Evolutionary conservation across 2,888 invertebrate genomes (phyloP).

Genomic region (Leptinotarsa juncta): DNA sequence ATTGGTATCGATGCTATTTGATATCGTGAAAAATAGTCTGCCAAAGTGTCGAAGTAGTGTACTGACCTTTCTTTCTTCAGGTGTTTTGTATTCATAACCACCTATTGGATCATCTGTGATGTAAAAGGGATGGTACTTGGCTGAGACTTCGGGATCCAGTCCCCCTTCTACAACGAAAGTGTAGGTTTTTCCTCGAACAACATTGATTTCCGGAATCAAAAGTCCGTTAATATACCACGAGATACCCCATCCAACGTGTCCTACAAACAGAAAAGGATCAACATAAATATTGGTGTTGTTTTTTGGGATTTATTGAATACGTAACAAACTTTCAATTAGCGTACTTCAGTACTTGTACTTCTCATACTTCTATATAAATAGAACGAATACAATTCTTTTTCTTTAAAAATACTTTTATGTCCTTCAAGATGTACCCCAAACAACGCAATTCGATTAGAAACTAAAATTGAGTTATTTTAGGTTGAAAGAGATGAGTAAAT

Average conservation of each 20-base stretch:
- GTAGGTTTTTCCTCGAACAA: constrained; percentile 87
- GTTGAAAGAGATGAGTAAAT: no score
- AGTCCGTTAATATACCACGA: constrained; percentile 95
- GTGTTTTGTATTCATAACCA: constrained; percentile 85
- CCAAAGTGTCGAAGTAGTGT: neutral
- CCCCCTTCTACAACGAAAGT: constrained; percentile 92
- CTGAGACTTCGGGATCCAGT: constrained; percentile 79
- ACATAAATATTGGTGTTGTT: neutral
- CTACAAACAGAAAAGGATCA: constrained; percentile 64
- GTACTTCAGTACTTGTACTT: no score
- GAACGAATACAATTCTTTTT: no score
- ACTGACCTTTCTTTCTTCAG: constrained; percentile 82
- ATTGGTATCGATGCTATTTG: no score
- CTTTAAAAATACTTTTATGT: no score
- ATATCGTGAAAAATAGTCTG: neutral
- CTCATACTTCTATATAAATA: no score
- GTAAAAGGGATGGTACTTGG: constrained; percentile 92
- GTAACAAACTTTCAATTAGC: no score
- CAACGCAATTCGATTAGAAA: no score
- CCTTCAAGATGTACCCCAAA: no score
- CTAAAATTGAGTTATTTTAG: no score
- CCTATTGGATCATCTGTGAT: constrained; percentile 94
- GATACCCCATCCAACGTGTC: constrained; percentile 94
- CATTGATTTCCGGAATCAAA: constrained; percentile 90
- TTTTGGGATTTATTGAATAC: no score